Percentiles rank a stretch among this genome's conserved stretches.
These are phyloP conservation scores for Patiria pectinifera DNA, from an alignment of 53 echinoderm and acorn worm species.

Conservation along the genomic window DNA sequence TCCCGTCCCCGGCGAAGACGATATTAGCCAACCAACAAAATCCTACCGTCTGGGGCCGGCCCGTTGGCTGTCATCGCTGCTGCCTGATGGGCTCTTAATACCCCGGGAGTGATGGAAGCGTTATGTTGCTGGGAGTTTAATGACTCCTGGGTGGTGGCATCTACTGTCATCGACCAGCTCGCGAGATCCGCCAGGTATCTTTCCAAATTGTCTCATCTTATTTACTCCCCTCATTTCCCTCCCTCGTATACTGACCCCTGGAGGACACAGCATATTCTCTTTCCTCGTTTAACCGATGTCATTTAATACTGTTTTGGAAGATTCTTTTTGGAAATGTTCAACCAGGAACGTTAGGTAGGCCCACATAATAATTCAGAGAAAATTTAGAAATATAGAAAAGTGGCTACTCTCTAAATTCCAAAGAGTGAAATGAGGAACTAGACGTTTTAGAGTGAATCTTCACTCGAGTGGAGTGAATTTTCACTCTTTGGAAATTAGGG, in stretches of 20 bases:
- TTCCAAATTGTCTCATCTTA: constrained; percentile 4
- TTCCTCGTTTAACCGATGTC: not conserved
- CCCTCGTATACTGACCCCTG: not conserved
- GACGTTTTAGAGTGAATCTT: too few relatives aligned
- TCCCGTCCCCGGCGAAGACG: constrained; percentile 11
- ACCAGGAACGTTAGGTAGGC: too few relatives aligned
- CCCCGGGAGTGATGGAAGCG: constrained; percentile 48
- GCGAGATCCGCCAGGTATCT: constrained; percentile 3
- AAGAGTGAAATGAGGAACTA: too few relatives aligned
- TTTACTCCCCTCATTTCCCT: not conserved
- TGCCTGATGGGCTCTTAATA: constrained; percentile 54
- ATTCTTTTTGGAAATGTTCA: not conserved
- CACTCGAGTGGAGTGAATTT: too few relatives aligned
- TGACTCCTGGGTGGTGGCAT: constrained; percentile 45
- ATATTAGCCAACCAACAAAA: not conserved
- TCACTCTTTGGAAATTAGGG: too few relatives aligned
- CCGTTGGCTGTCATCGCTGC: constrained; percentile 51
- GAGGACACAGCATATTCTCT: not conserved
- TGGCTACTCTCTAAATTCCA: too few relatives aligned
- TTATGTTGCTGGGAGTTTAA: constrained; percentile 59
- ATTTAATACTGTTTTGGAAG: not conserved
- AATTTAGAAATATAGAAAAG: too few relatives aligned
- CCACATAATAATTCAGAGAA: too few relatives aligned
- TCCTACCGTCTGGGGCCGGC: constrained; percentile 41
- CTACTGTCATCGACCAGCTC: constrained; percentile 33